Conservation (phyloP, 1,140 invertebrate genomes). For the Bradynema listronoti region DNA sequence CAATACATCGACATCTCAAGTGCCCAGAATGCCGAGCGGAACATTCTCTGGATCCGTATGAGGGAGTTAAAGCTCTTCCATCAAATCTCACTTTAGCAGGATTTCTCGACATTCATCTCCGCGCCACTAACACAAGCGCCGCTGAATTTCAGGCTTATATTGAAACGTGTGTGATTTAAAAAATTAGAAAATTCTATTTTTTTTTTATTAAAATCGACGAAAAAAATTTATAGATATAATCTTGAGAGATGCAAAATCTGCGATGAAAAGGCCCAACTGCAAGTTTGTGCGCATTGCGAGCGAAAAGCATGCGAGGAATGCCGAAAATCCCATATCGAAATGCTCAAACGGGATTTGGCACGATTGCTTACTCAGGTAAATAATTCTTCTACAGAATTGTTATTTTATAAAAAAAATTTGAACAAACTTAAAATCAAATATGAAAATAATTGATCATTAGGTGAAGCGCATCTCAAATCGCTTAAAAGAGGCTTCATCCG, state of each 20-base stretch:
- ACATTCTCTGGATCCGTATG: conserved; percentile 67
- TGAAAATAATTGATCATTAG: conserved; percentile 26
- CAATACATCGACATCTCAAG: conserved; percentile 83
- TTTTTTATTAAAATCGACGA: conserved; percentile 13
- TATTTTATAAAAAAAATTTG: no score
- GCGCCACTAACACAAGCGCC: conserved; percentile 81
- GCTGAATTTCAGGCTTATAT: conserved; percentile 59
- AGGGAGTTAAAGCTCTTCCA: conserved; percentile 86
- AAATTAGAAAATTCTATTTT: not conserved
- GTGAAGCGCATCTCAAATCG: conserved; percentile 48
- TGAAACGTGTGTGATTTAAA: conserved; percentile 31
- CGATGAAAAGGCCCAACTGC: conserved; percentile 84
- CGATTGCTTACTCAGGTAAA: conserved; percentile 65
- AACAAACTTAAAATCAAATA: no score
- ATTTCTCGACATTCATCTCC: conserved; percentile 86
- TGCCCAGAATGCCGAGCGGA: conserved; percentile 96
- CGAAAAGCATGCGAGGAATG: conserved; percentile 67
- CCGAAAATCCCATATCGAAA: conserved; percentile 77
- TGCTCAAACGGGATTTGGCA: conserved; percentile 81
- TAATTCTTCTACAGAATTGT: no score
- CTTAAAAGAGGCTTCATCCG: conserved; percentile 49
- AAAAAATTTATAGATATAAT: conserved; percentile 52
- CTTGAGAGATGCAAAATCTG: conserved; percentile 63
- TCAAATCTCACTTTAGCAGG: conserved; percentile 89
- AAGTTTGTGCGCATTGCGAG: conserved; percentile 82